Evolutionary conservation across 2,797 vertebrate species (phyloP), one percentile per base, ranked within the genome.

Genomic region (Acanthurus leucopareius): DNA sequence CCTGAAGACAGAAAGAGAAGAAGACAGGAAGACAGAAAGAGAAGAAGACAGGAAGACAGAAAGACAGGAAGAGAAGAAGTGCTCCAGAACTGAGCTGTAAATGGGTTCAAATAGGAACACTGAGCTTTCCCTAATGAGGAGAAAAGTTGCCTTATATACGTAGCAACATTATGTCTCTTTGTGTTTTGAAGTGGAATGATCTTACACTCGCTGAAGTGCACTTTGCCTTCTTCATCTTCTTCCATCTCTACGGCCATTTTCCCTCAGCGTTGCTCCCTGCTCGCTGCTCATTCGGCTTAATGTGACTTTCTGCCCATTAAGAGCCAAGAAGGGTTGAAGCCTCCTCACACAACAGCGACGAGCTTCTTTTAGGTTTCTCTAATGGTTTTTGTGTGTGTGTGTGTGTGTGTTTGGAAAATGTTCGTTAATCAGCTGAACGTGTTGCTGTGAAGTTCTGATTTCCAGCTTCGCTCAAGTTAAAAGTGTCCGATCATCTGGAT

Each of bases 161-260:
- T 56, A 54, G 69, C 44, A 73, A 42, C 49, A 71, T 74, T 48
- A 72, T 73, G 69, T 67, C 74, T 61, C 25, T 66, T 14, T 75
- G 73, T 84, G 81, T 81, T 88, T 40, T 76, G 65, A 79, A 73
- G 80, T 77, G 75, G 79, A 83, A 75, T 58, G 65, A 83, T 79
- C 62, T 32, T 6, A 52, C 53, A 17, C 19, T 82, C 61, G 45
- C 45, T 76, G 81, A 71, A 72, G 62, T 77, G 73, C 22, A 13
- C 35, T 76, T 65, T 48, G 40, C 62, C 56, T 15, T 44, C 75
- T 71, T 68, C 68, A 65, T n/a, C n/a, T n/a, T 83, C 75, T 66
- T 84, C 69, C 13, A 3, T 79, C 60, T 80, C 66, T 40, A 20
- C 69, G 51, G 78, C 68, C 53, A 14, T 62, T 75, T 74, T 54